Base-by-base conservation (phyloP, 2,113 vertebrate genomes). In the Anoplopoma fimbria region DNA sequence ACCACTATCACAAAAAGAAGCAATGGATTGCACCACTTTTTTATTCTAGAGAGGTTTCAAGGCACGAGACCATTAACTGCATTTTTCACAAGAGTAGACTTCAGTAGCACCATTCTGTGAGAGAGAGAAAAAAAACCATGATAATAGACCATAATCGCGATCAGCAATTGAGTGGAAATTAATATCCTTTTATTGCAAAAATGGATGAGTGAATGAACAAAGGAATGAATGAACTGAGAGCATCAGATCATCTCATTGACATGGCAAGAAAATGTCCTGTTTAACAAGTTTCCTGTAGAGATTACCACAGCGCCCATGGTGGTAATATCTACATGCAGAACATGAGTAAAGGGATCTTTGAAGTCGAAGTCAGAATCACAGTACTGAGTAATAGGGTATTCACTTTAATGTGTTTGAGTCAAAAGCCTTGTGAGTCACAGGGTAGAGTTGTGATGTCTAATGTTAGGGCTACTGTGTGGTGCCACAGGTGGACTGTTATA, bases 401-500 rank as follows among this genome's bases (percentile, higher is more conserved):
- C 51, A 81, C 75, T 82, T 78, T 79, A 73, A 83, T 88, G 72
- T 82, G 67, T 80, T 81, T 33, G 60, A 88, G 67, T 73, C 61
- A 71, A 84, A 80, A 67, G 67, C 58, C 65, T 67, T 13, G 72
- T 91, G 89, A 91, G 77, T 89, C 87, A 88, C 65, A 74, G 60
- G 53, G 63, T 64, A 71, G 63, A 87, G 21, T 64, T 57, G 69
- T 77, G 60, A 79, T 63, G 72, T 81, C 77, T 84, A 85, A 91
- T 84, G 80, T 85, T 85, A 82, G 83, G 71, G 65, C 79, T 69
- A 21, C 84, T 79, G 69, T 69, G 79, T 79, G 80, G 74, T 75
- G 79, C 88, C 79, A 91, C 86, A 86, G 86, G 83, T 81, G 82
- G 82, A 77, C 73, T 34, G 74, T 73, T 76, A 62, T 25, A 82